Evolutionary conservation across 2,888 invertebrate genomes (phyloP), one percentile per base, ranked within the genome.

Genomic region (Thereva unica): DNA sequence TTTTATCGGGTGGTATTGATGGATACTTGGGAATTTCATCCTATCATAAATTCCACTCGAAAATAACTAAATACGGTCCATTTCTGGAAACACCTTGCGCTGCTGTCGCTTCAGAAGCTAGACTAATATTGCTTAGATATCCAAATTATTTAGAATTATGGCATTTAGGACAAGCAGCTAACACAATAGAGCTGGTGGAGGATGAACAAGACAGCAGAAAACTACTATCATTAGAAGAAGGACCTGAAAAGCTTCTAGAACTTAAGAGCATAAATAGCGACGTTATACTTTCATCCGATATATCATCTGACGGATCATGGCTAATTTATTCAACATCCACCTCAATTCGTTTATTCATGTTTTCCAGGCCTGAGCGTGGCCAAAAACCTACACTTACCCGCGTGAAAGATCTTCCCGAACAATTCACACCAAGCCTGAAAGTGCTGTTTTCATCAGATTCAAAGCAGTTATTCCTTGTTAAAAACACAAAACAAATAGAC

Each of bases 1-100:
- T 95, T 12, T 86, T 91, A 73, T 93, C 95, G 0, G 92, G 89
- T 68, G 95, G 93, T 12, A 83, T 89, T 44, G 93, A 93, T 79
- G 91, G 92, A 1, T 89, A 92, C 74, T 80, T 93, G 23, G 88
- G 89, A 1, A 82, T 90, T 68, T 90, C 89, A 7, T 89, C 86
- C 74, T 87, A 85, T 74, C 88, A 57, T 86, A 0, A 89, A 87
- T 76, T 53, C 6, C 83, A 84, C 71, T 82, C 71, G 0, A 66
- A 41, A 4, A 68, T 89, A 0, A 82, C 86, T 72, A 89, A 89
- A 76, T 85, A 89, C 75, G 91, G 91, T 1, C 91, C 92, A 0
- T 84, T 92, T 76, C 78, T 90, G 44, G 86, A 88, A 71, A 77
- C 80, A 34, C 84, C 86, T 0, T 84, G 86, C 67, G 84, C 86